Evolutionary conservation across 2,113 vertebrate species (phyloP).

Genomic region (Alligator sinensis): DNA sequence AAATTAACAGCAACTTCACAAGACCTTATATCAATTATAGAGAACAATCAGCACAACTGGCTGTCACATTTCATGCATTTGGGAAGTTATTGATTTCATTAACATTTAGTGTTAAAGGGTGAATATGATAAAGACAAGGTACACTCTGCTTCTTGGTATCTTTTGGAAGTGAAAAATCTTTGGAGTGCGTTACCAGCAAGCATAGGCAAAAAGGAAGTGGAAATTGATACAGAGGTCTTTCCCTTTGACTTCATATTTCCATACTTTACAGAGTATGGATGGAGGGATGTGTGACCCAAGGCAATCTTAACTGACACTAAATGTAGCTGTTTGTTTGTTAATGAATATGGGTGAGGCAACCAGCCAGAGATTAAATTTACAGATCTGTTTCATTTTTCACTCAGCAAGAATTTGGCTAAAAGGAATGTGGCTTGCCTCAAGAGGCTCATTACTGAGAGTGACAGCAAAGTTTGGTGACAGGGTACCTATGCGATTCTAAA

Average conservation of each 20-base stretch:
- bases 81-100: background rate
- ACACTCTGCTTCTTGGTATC: background rate
- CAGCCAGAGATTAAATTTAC: background rate
- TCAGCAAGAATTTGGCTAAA: background rate
- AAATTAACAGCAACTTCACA: background rate
- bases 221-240: constrained; percentile 59
- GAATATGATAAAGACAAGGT: background rate
- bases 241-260: constrained; percentile 55
- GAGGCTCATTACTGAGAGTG: background rate
- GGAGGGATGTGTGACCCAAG: constrained; percentile 52
- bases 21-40: background rate
- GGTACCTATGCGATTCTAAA: background rate
- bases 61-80: constrained; percentile 18
- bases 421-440: background rate
- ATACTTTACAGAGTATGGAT: constrained; percentile 56
- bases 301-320: constrained; percentile 71
- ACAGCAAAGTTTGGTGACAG: background rate
- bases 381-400: background rate
- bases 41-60: background rate
- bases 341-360: background rate
- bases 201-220: constrained; percentile 46
- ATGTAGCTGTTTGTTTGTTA: constrained; percentile 68
- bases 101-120: background rate
- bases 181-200: constrained; percentile 54
- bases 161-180: constrained; percentile 59